These are phyloP conservation scores for Venustaconcha ellipsiformis DNA, from an alignment of 1,140 invertebrate genomes.

Conservation along the genomic window DNA sequence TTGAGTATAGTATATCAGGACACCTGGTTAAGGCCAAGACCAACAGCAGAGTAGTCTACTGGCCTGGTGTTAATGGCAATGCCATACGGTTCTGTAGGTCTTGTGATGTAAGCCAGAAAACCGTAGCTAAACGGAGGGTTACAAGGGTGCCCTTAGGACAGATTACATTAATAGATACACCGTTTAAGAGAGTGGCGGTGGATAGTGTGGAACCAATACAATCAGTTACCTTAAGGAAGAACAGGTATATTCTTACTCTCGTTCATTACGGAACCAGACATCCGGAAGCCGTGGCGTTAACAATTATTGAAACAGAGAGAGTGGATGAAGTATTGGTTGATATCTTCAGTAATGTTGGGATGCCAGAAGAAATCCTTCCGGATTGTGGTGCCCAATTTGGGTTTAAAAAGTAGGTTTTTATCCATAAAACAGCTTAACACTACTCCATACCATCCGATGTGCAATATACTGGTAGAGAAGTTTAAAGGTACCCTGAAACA, in stretches of 20 bases:
- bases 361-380: constrained; percentile 65
- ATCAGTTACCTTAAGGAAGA: constrained; percentile 18
- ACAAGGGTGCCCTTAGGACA: too few relatives aligned
- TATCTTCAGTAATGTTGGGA: constrained; percentile 65
- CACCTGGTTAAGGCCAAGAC: too few relatives aligned
- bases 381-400: constrained; percentile 69
- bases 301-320: constrained; percentile 24
- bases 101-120: too few relatives aligned
- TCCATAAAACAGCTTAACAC: constrained; percentile 42
- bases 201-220: constrained; percentile 39
- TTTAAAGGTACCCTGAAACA: constrained; percentile 45
- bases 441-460: too few relatives aligned
- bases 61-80: too few relatives aligned
- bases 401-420: constrained; percentile 35
- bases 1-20: too few relatives aligned
- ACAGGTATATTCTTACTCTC: constrained; percentile 31
- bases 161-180: too few relatives aligned
- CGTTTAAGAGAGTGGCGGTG: too few relatives aligned
- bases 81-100: too few relatives aligned
- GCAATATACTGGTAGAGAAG: constrained; percentile 52
- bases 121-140: too few relatives aligned
- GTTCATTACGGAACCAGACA: constrained; percentile 37
- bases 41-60: too few relatives aligned
- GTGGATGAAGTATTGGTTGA: constrained; percentile 49
- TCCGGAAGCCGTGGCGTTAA: constrained; percentile 32